Evolutionary conservation across 2,888 invertebrate species (phyloP).

Genomic region (Andrena hattorfiana): DNA sequence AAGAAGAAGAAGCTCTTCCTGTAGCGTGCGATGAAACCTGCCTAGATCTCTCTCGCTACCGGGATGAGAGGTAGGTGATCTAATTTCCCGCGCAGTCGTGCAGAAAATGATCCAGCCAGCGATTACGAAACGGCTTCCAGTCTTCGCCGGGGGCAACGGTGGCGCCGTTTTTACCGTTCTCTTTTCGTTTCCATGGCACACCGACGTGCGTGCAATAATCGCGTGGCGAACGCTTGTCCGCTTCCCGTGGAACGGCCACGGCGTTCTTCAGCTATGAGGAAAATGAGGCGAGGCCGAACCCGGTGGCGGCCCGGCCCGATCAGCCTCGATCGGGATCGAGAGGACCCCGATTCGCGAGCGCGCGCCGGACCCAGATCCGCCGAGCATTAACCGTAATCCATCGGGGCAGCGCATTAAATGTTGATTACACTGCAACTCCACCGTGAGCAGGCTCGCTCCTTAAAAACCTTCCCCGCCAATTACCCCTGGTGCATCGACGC

Average conservation of each 20-base stretch:
- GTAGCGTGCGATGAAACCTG: slow-evolving; percentile 73
- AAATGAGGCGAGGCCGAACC: slow-evolving; percentile 49
- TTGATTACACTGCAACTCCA: slow-evolving; percentile 12
- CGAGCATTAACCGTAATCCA: slow-evolving; percentile 3
- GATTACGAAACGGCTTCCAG: slow-evolving; percentile 84
- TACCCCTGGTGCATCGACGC: slow-evolving; percentile 1
- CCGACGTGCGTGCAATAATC: slow-evolving; percentile 56
- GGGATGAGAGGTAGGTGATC: slow-evolving; percentile 83
- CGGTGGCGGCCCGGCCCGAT: neutral
- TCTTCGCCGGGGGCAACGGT: slow-evolving; percentile 80
- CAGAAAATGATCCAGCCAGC: slow-evolving; percentile 84
- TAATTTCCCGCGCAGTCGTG: slow-evolving; percentile 85
- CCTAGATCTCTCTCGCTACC: slow-evolving; percentile 80
- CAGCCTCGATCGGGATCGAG: neutral
- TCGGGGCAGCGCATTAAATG: slow-evolving; percentile 5
- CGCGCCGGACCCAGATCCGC: neutral
- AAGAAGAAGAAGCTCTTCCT: slow-evolving; percentile 65
- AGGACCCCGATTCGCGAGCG: neutral
- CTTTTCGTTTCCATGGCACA: slow-evolving; percentile 70
- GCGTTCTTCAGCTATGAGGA: slow-evolving; percentile 55
- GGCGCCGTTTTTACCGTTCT: slow-evolving; percentile 76
- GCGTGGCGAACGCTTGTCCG: slow-evolving; percentile 65
- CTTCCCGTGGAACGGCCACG: slow-evolving; percentile 68
- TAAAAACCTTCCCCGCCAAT: slow-evolving; percentile 23
- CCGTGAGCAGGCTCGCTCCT: neutral